Evolutionary conservation across 2,888 invertebrate genomes (phyloP).

Genomic region (Acrobeloides nanus): DNA sequence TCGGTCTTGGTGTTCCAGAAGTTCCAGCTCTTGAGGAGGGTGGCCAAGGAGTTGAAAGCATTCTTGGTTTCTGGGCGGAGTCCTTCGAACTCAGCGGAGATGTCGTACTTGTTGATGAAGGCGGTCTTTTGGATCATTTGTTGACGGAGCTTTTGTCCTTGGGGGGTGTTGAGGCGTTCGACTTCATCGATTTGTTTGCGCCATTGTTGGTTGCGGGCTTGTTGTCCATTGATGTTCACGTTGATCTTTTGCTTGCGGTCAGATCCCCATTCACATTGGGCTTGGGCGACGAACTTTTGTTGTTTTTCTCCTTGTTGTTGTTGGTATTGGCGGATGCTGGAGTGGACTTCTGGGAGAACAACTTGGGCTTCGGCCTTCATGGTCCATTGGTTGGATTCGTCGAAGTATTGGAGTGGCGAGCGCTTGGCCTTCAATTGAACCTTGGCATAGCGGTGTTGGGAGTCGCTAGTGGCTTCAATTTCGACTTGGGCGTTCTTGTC

Average conservation of each 20-base stretch:
- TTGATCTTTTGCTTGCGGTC: slow-evolving; percentile 25
- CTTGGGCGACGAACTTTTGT: slow-evolving; percentile 1
- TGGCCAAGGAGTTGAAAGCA: slow-evolving; percentile 18
- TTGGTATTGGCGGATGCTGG: slow-evolving; percentile 9
- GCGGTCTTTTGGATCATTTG: slow-evolving; percentile 20
- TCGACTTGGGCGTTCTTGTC: slow-evolving; percentile 12
- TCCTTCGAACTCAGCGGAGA: slow-evolving; percentile 27
- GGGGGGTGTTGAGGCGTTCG: slow-evolving; percentile 4
- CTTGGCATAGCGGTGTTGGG: slow-evolving; percentile 21
- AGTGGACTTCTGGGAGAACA: slow-evolving; percentile 31
- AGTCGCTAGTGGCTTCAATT: slow-evolving; percentile 22
- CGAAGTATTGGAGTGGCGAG: slow-evolving; percentile 12
- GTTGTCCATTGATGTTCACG: slow-evolving; percentile 16
- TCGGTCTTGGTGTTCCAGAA: slow-evolving; percentile 12
- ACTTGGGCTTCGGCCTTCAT: slow-evolving; percentile 25
- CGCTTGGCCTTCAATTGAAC: slow-evolving; percentile 13
- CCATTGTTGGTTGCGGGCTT: slow-evolving; percentile 13
- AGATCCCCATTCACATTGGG: slow-evolving; percentile 11
- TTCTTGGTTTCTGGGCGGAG: slow-evolving; percentile 20
- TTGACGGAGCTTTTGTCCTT: slow-evolving; percentile 2
- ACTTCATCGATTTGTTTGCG: slow-evolving; percentile 8
- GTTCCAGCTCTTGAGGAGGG: slow-evolving; percentile 30
- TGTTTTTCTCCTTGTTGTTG: background rate
- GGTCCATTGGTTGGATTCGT: slow-evolving; percentile 34
- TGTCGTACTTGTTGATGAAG: slow-evolving; percentile 26